phyloP scores from a whole-genome alignment of 1,140 invertebrate species.

The Drosophila nigromelanica region DNA sequence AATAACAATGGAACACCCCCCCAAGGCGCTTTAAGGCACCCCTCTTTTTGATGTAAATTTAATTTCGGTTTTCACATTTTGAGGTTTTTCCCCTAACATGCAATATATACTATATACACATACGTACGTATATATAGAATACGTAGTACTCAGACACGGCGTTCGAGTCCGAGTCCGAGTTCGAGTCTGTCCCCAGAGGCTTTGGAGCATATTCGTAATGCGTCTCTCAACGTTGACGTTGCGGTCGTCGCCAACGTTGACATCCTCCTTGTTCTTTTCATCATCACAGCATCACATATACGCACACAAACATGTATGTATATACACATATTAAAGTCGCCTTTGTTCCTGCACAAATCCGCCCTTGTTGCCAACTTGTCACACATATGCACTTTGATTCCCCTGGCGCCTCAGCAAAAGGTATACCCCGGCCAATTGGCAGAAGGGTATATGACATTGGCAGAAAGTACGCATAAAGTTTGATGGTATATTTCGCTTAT shows the following conservation, averaged over 20 bases:
- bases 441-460: constrained; percentile 4
- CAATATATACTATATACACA: not conserved
- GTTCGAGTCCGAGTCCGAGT: not conserved
- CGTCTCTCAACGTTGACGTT: constrained; percentile 60
- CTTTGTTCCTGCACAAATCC: constrained; percentile 24
- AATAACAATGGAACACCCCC: constrained; percentile 66
- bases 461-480: too few species aligned
- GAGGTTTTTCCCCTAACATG: constrained; percentile 53
- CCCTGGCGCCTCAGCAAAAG: constrained; percentile 2
- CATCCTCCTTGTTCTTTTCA: constrained; percentile 52
- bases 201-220: constrained; percentile 64
- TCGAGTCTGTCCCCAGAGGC: constrained; percentile 55
- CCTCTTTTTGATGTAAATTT: constrained; percentile 77
- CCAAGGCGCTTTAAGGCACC: constrained; percentile 25
- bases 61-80: constrained; percentile 79
- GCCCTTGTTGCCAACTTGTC: constrained; percentile 28
- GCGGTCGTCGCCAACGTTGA: constrained; percentile 7
- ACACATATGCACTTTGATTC: constrained; percentile 43
- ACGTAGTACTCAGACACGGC: not conserved
- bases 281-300: constrained; percentile 11
- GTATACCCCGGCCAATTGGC: constrained; percentile 2
- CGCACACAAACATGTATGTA: constrained; percentile 5
- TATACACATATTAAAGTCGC: constrained; percentile 37
- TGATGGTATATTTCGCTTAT: too few species aligned
- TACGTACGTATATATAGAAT: not conserved